phyloP scores from a whole-genome alignment of 2,888 invertebrate genomes.

The Mantis religiosa region DNA sequence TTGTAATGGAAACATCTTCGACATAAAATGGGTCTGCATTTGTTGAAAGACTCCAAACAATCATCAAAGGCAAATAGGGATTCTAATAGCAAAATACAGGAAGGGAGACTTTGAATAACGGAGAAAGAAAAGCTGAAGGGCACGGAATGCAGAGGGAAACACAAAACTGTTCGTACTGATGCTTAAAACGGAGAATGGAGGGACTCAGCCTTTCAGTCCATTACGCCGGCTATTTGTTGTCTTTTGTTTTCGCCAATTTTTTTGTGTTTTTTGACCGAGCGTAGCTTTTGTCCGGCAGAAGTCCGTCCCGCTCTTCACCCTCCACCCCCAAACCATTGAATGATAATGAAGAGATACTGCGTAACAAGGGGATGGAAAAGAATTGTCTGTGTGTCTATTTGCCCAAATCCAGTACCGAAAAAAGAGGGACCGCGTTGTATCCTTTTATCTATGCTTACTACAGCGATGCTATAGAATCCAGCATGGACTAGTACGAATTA shows the following conservation, averaged over 20 bases:
- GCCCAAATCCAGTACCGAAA: not conserved
- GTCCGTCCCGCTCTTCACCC: not conserved
- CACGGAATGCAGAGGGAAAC: not conserved
- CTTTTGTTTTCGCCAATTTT: not conserved
- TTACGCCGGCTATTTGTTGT: not conserved
- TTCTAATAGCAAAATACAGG: not conserved
- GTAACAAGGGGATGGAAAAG: not conserved
- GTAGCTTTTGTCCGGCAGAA: not conserved
- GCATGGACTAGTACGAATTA: not conserved
- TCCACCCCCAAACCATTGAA: not conserved
- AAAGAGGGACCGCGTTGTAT: conserved; percentile 3
- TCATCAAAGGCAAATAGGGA: not conserved
- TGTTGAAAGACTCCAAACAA: not conserved
- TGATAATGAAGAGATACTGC: not conserved
- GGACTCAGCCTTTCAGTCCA: not conserved
- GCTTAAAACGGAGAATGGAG: not conserved
- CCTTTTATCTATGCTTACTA: conserved; percentile 21
- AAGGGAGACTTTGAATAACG: not conserved
- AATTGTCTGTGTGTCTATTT: conserved; percentile 16
- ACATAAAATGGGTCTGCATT: not conserved
- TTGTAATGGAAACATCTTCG: not conserved
- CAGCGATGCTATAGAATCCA: not conserved
- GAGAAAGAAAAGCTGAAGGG: not conserved
- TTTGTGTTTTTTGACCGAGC: conserved; percentile 1
- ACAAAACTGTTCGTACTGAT: not conserved